Percentiles rank a stretch among this genome's conserved stretches.
Conservation (phyloP, 2,797 vertebrate genomes). For the Enteromius paludinosus region DNA sequence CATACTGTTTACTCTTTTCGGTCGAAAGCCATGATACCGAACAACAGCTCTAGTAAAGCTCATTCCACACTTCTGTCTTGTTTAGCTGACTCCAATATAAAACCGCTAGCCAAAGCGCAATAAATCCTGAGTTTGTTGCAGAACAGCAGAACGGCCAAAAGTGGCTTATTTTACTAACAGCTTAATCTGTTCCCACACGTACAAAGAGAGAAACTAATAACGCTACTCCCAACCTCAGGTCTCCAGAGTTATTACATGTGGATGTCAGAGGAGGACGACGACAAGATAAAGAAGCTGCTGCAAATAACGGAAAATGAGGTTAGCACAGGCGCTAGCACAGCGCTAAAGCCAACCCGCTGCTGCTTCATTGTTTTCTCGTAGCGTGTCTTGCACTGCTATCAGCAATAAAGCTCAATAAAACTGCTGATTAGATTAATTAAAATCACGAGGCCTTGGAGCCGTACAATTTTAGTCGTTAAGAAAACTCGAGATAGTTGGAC, state of each 20-base stretch:
- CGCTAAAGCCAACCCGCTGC: slow-evolving; percentile 34
- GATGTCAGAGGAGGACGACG: slow-evolving; percentile 47
- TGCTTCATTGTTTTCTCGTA: slow-evolving; percentile 6
- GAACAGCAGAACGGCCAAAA: slow-evolving; percentile 43
- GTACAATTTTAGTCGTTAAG: slow-evolving; percentile 48
- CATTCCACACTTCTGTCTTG: slow-evolving; percentile 31
- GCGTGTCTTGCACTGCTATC: slow-evolving; percentile 28
- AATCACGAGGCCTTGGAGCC: slow-evolving; percentile 57
- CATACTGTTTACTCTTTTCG: neutral
- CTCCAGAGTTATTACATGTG: slow-evolving; percentile 58
- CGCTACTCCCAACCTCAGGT: slow-evolving; percentile 45
- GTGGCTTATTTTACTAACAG: slow-evolving; percentile 57
- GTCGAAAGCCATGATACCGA: slow-evolving; percentile 22
- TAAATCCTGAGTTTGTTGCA: slow-evolving; percentile 60
- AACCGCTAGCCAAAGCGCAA: slow-evolving; percentile 46
- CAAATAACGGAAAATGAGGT: slow-evolving; percentile 55
- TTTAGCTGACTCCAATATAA: slow-evolving; percentile 47
- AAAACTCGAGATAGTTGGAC: slow-evolving; percentile 42
- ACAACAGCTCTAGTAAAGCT: slow-evolving; percentile 23
- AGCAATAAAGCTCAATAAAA: slow-evolving; percentile 53
- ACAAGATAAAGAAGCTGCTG: slow-evolving; percentile 46
- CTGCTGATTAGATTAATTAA: slow-evolving; percentile 55
- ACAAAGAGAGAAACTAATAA: slow-evolving; percentile 60
- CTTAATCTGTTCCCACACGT: slow-evolving; percentile 55
- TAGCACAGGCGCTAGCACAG: slow-evolving; percentile 30